A percentile compares a stretch with the other conserved stretches of the same genome.
Evolutionary conservation across 2,888 invertebrate species (phyloP).

Genomic region (Volucella bombylans): DNA sequence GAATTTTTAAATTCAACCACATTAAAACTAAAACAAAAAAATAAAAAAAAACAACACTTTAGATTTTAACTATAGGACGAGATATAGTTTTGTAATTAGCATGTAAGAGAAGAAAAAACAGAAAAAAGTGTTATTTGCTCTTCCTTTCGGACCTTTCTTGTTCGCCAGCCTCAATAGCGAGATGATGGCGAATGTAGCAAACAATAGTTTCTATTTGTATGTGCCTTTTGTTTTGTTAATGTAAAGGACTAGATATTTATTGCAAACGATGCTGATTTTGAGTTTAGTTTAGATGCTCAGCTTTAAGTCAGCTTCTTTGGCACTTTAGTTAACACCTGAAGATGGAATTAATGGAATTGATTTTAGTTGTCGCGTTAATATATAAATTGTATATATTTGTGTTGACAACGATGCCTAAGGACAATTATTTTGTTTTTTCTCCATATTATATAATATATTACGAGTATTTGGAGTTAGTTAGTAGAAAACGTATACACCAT

Average conservation of each 20-base stretch:
- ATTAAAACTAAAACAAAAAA: slow-evolving; percentile 49
- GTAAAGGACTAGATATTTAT: slow-evolving; percentile 62
- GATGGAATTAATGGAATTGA: slow-evolving; percentile 44
- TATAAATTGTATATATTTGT: slow-evolving; percentile 36
- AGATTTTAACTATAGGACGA: slow-evolving; percentile 57
- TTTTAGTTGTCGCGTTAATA: slow-evolving; percentile 23
- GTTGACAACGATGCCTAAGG: slow-evolving; percentile 11
- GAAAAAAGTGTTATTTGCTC: slow-evolving; percentile 43
- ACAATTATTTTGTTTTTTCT: slow-evolving; percentile 5
- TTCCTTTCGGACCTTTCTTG: slow-evolving; percentile 45
- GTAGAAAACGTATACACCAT: background rate
- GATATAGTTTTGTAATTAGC: slow-evolving; percentile 69
- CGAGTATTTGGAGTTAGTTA: slow-evolving; percentile 6
- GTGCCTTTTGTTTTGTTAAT: slow-evolving; percentile 74
- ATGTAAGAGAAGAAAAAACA: slow-evolving; percentile 41
- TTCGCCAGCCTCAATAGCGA: slow-evolving; percentile 18
- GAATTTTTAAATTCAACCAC: slow-evolving; percentile 71
- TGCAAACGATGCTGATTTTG: slow-evolving; percentile 49
- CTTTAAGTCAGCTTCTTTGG: slow-evolving; percentile 47
- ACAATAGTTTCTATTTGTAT: slow-evolving; percentile 74
- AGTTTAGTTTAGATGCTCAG: slow-evolving; percentile 23
- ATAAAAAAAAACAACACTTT: slow-evolving; percentile 30
- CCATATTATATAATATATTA: slow-evolving; percentile 3
- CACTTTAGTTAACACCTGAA: slow-evolving; percentile 37
- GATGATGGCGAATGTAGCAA: slow-evolving; percentile 49